Conservation (phyloP, 2,113 vertebrate species). For the Takifugu bimaculatus region DNA sequence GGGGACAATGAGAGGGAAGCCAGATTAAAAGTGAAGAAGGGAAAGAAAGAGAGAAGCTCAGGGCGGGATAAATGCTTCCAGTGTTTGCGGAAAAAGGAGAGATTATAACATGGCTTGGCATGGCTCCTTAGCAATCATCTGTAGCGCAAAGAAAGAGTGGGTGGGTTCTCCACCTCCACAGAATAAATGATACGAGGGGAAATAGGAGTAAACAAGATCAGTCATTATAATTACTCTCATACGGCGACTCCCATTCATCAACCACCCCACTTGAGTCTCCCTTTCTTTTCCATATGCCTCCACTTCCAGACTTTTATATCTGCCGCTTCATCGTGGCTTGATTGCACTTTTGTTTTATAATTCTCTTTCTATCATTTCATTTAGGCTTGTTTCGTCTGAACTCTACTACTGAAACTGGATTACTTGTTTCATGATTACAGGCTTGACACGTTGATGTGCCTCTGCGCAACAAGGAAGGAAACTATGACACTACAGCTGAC, state of each 20-base stretch:
- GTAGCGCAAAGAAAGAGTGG: constrained; percentile 62
- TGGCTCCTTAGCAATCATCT: constrained; percentile 42
- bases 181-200: constrained; percentile 76
- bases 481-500: neutral
- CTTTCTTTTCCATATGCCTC: constrained; percentile 58
- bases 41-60: constrained; percentile 18
- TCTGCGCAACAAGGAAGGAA: constrained; percentile 1
- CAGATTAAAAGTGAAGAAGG: constrained; percentile 20
- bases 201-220: constrained; percentile 79
- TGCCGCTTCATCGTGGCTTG: constrained; percentile 8
- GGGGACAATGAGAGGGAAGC: constrained; percentile 15
- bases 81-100: constrained; percentile 36
- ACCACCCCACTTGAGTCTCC: constrained; percentile 24
- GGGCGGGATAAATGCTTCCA: constrained; percentile 55
- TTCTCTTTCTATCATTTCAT: neutral
- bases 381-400: constrained; percentile 7
- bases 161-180: constrained; percentile 70
- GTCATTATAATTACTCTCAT: constrained; percentile 75
- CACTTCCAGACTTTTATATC: constrained; percentile 21
- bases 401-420: neutral
- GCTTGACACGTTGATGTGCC: constrained; percentile 17
- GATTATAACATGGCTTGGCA: constrained; percentile 40
- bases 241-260: constrained; percentile 59
- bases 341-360: constrained; percentile 32
- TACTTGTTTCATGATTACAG: constrained; percentile 5